Conservation (phyloP, 53 echinoderm and acorn worm species). For the Patiria pectinifera region DNA sequence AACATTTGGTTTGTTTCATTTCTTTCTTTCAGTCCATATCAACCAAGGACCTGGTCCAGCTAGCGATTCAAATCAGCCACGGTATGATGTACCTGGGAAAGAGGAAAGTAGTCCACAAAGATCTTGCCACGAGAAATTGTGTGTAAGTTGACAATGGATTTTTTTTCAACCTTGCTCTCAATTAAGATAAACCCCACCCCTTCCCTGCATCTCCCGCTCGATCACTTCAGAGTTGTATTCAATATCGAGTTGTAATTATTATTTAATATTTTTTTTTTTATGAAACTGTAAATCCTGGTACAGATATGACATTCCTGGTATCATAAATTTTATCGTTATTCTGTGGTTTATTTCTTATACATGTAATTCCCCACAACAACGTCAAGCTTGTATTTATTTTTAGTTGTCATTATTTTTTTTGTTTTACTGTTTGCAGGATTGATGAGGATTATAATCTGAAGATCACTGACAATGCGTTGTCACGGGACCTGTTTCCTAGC, state of each 20-base stretch:
- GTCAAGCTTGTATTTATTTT: neutral
- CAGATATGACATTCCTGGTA: neutral
- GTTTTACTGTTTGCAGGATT: constrained; percentile 70
- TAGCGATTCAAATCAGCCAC: constrained; percentile 96
- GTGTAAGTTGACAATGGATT: constrained; percentile 81
- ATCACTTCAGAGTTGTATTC: too few relatives aligned
- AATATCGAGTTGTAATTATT: too few relatives aligned
- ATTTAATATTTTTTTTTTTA: too few relatives aligned
- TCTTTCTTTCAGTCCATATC: constrained; percentile 80
- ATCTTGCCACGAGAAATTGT: constrained; percentile 96
- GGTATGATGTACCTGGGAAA: constrained; percentile 99
- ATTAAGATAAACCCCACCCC: neutral
- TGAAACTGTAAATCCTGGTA: too few relatives aligned
- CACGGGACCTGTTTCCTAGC: constrained; percentile 92
- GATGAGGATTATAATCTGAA: constrained; percentile 97
- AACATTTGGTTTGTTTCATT: neutral
- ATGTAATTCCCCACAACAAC: too few relatives aligned
- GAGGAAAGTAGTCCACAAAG: constrained; percentile 89
- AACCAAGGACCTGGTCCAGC: constrained; percentile 92
- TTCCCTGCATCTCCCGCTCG: too few relatives aligned
- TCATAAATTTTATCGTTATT: neutral
- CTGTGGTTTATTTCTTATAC: too few relatives aligned
- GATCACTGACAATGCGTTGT: constrained; percentile 95
- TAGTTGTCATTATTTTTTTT: neutral
- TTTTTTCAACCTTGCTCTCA: constrained; percentile 20